Conservation (phyloP, 1,140 invertebrate species). For the Theocolax elegans region DNA sequence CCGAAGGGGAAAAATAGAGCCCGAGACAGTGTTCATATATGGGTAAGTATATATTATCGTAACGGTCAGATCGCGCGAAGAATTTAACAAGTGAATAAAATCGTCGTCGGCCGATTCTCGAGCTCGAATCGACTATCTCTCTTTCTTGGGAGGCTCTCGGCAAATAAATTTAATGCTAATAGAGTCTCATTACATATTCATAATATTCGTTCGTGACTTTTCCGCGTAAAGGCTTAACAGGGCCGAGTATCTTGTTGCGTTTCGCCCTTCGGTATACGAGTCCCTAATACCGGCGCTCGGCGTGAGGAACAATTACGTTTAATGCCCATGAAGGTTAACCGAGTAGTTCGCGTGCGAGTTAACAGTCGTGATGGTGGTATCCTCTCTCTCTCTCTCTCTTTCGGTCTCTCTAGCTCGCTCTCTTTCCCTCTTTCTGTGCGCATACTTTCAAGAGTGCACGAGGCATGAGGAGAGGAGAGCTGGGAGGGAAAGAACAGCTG, state of each 20-base stretch:
- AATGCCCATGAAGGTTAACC: conserved; percentile 42
- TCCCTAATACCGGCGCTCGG: too few relatives aligned
- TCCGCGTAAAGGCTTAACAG: conserved; percentile 35
- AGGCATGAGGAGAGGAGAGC: not conserved
- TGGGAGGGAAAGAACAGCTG: too few relatives aligned
- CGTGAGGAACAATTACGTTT: conserved; percentile 40
- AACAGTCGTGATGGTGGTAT: conserved; percentile 29
- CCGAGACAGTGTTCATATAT: too few relatives aligned
- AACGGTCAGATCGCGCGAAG: conserved; percentile 3
- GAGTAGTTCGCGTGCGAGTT: conserved; percentile 40
- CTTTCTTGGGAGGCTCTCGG: not conserved
- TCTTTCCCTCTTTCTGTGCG: not conserved
- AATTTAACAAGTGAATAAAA: conserved; percentile 35
- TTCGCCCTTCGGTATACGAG: conserved; percentile 15
- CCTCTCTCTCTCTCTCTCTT: not conserved
- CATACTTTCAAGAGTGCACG: too few relatives aligned
- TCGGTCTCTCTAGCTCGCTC: not conserved
- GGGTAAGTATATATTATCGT: not conserved
- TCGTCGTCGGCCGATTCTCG: not conserved
- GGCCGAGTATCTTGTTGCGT: conserved; percentile 33
- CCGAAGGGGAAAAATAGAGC: too few relatives aligned
- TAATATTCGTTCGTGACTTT: conserved; percentile 42
- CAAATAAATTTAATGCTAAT: conserved; percentile 41
- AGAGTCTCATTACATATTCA: conserved; percentile 37
- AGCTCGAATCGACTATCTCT: not conserved